A percentile compares a stretch with the other conserved stretches of the same genome.
Conservation (phyloP, 2,888 invertebrate genomes). For the Xiphydria camelus region DNA sequence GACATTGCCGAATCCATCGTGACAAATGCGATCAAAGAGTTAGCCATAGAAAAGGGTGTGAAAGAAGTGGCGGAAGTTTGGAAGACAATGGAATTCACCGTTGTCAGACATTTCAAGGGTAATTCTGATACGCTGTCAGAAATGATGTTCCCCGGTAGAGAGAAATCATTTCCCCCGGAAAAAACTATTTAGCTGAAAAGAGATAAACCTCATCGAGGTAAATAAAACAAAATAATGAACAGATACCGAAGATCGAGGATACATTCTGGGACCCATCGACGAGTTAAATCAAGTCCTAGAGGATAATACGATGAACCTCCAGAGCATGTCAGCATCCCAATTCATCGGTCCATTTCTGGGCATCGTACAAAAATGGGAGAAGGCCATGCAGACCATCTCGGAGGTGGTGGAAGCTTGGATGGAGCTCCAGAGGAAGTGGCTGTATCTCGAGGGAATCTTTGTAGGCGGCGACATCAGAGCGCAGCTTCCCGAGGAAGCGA, state of each 20-base stretch:
- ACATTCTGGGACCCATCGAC: constrained; percentile 78
- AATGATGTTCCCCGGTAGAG: too few relatives aligned
- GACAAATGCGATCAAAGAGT: constrained; percentile 85
- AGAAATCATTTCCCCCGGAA: too few relatives aligned
- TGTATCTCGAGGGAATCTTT: constrained; percentile 91
- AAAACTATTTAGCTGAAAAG: background rate
- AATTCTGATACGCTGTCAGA: too few relatives aligned
- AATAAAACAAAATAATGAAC: constrained; percentile 53
- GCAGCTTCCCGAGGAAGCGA: constrained; percentile 87
- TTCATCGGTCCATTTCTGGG: constrained; percentile 87
- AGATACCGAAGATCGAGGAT: constrained; percentile 77
- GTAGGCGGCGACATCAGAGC: constrained; percentile 85
- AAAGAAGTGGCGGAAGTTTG: constrained; percentile 80
- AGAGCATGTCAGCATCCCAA: constrained; percentile 88
- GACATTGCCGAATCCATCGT: constrained; percentile 86
- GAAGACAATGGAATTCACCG: constrained; percentile 67
- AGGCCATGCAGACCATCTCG: constrained; percentile 74
- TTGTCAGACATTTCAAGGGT: constrained; percentile 69
- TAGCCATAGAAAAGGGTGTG: constrained; percentile 88
- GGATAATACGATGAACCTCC: constrained; percentile 87
- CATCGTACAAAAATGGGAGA: constrained; percentile 86
- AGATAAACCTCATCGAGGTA: constrained; percentile 53
- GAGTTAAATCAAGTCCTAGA: constrained; percentile 82
- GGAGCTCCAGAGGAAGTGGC: constrained; percentile 85
- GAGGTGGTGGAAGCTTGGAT: constrained; percentile 90